phyloP scores from a whole-genome alignment of 2,797 vertebrate species.

The Gambusia yucatana region DNA sequence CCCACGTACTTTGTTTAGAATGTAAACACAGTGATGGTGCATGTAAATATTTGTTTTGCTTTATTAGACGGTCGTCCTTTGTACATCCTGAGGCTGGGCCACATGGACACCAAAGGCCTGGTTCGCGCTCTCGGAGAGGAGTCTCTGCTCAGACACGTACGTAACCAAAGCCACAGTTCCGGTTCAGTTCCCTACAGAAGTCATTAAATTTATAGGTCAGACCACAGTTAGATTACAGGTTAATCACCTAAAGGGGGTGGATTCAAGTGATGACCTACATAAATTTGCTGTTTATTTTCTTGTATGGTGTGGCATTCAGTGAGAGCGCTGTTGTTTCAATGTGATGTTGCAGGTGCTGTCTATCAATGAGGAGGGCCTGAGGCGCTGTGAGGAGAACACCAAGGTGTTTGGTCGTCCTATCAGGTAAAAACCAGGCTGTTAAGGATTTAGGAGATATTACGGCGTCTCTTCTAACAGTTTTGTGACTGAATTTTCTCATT shows the following conservation, averaged over 20 bases:
- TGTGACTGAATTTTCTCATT: not conserved
- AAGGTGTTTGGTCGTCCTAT: slow-evolving; percentile 91
- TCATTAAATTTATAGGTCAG: slow-evolving; percentile 22
- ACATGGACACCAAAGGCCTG: slow-evolving; percentile 99
- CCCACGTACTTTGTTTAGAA: slow-evolving; percentile 20
- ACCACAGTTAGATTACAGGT: slow-evolving; percentile 44
- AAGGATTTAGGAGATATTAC: not conserved
- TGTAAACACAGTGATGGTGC: slow-evolving; percentile 25
- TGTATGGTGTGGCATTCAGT: not conserved
- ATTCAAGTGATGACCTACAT: slow-evolving; percentile 6
- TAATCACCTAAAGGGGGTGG: slow-evolving; percentile 24
- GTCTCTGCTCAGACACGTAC: slow-evolving; percentile 94
- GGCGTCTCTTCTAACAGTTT: not conserved
- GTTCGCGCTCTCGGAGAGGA: slow-evolving; percentile 97
- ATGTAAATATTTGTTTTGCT: slow-evolving; percentile 37
- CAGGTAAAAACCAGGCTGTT: slow-evolving; percentile 76
- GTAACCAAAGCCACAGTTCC: slow-evolving; percentile 47
- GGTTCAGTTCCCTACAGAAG: slow-evolving; percentile 5
- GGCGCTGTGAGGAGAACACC: slow-evolving; percentile 92
- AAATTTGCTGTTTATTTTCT: slow-evolving; percentile 17
- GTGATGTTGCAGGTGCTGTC: slow-evolving; percentile 86
- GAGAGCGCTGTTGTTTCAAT: not conserved
- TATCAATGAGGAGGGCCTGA: slow-evolving; percentile 94
- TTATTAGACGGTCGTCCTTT: slow-evolving; percentile 91
- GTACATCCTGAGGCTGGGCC: slow-evolving; percentile 94